phyloP scores from a whole-genome alignment of 2,888 invertebrate genomes.

The Heteromurus nitidus region DNA sequence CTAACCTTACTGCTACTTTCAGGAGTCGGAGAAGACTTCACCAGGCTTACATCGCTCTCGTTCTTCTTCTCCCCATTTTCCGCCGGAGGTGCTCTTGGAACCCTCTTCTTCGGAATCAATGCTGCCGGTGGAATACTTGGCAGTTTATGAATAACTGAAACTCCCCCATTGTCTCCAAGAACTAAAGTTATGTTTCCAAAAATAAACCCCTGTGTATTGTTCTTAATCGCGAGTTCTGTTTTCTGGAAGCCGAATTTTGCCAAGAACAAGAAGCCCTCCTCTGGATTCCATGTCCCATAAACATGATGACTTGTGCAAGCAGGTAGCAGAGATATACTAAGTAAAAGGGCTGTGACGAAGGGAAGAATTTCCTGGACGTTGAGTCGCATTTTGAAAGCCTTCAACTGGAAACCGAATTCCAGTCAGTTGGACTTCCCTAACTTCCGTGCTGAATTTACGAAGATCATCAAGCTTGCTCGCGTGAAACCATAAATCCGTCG shows the following conservation, averaged over 20 bases:
- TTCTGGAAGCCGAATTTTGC: slow-evolving; percentile 98
- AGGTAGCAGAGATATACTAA: not conserved
- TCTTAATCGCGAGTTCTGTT: slow-evolving; percentile 89
- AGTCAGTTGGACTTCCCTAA: too few relatives aligned
- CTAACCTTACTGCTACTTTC: too few relatives aligned
- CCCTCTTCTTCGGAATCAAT: slow-evolving; percentile 35
- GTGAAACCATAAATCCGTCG: too few relatives aligned
- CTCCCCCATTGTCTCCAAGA: not conserved
- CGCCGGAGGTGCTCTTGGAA: slow-evolving; percentile 27
- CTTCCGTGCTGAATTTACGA: too few relatives aligned
- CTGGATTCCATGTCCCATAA: slow-evolving; percentile 81
- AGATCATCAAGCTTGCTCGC: too few relatives aligned
- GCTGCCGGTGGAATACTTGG: slow-evolving; percentile 36
- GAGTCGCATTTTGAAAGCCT: slow-evolving; percentile 20
- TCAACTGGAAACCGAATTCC: not conserved
- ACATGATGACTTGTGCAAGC: slow-evolving; percentile 77
- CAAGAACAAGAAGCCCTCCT: slow-evolving; percentile 88
- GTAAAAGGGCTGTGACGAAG: not conserved
- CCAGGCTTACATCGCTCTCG: too few relatives aligned
- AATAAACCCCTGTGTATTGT: slow-evolving; percentile 94
- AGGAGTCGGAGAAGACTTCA: too few relatives aligned
- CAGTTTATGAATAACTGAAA: not conserved
- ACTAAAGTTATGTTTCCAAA: slow-evolving; percentile 91
- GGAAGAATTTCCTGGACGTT: slow-evolving; percentile 13
- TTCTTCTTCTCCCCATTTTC: too few relatives aligned